Base-by-base conservation (phyloP, 1,140 invertebrate genomes). In the Formica selysi region DNA sequence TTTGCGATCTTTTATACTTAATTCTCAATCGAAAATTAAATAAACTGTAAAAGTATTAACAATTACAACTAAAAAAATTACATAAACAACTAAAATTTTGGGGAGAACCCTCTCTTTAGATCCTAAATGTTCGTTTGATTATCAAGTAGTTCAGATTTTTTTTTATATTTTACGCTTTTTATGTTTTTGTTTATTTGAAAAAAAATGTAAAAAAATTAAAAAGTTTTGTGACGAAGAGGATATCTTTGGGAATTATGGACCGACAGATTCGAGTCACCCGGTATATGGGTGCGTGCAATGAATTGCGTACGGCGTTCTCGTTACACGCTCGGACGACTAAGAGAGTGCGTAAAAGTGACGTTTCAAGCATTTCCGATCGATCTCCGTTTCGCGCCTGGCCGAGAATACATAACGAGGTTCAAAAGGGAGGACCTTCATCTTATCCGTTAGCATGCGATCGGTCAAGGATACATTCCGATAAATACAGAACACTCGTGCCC, bases 311-410 rank as follows among this genome's bases (percentile, higher is more conserved):
- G 29, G n/a, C 16, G n/a, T 51, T 62, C 65, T 64, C 67, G 48
- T 87, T 67, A 22, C 64, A 85, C 74, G 81, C 81, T 36, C 86
- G 81, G 68, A 22, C 22, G 22, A 22, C 22, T 59, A 65, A 54
- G 48, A 54, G 65, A n/a, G 48, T 54, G 61, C 78, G 59, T 68
- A 62, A 64, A 84, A 76, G 26, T 44, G 62, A 57, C 86, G 65
- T 85, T 88, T 84, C 71, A 68, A 22, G 41, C 44, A 64, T 26
- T 76, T 85, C 36, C 44, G 68, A 87, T 85, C 86, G 80, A 85
- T 85, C 73, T n/a, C 38, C 57, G 11, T 22, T 54, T 61, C 36
- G 2, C 54, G 36, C 22, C 22, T 41, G 11, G 32, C 16, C 11
- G n/a, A 48, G 41, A 65, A 65, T 78, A 48, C 29, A 19, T 19